A percentile compares a stretch with the other conserved stretches of the same genome.
These are phyloP conservation scores for Atethmia centrago DNA, from an alignment of 2,888 invertebrate species.

Conservation along the genomic window DNA sequence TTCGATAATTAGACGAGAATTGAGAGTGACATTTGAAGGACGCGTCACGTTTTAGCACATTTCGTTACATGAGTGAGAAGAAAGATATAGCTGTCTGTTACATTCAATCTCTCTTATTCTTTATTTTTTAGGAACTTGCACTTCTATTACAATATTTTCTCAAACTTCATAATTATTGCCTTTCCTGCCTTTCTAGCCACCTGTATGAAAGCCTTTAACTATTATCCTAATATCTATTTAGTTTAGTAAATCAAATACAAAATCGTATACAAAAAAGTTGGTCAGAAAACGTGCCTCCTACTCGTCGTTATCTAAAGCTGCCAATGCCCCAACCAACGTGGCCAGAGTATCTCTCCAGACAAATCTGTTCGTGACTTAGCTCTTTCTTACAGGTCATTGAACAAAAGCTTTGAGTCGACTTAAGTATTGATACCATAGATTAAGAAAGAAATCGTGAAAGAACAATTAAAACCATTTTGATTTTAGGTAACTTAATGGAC, in stretches of 20 bases:
- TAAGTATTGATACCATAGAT: slow-evolving; percentile 14
- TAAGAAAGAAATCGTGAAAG: slow-evolving; percentile 22
- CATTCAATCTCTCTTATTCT: too few species aligned
- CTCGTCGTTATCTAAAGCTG: slow-evolving; percentile 38
- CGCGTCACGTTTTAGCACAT: too few species aligned
- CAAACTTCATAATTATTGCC: background rate
- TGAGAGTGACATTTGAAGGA: too few species aligned
- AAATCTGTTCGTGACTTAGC: slow-evolving; percentile 54
- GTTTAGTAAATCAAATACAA: slow-evolving; percentile 6
- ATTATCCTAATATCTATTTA: too few species aligned
- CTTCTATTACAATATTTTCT: background rate
- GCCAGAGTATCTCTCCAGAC: slow-evolving; percentile 43
- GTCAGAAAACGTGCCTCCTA: slow-evolving; percentile 11
- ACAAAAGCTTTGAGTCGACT: slow-evolving; percentile 30
- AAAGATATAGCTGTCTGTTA: too few species aligned
- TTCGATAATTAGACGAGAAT: too few species aligned
- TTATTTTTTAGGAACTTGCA: too few species aligned
- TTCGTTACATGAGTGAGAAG: too few species aligned
- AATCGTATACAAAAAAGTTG: slow-evolving; percentile 13
- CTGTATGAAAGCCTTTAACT: background rate
- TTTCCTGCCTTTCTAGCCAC: background rate
- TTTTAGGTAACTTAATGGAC: slow-evolving; percentile 32
- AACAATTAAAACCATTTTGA: slow-evolving; percentile 46
- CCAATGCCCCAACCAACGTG: slow-evolving; percentile 28
- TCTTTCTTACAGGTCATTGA: slow-evolving; percentile 44